phyloP scores from a whole-genome alignment of 2,113 vertebrate genomes.

The Salvelinus sp. region DNA sequence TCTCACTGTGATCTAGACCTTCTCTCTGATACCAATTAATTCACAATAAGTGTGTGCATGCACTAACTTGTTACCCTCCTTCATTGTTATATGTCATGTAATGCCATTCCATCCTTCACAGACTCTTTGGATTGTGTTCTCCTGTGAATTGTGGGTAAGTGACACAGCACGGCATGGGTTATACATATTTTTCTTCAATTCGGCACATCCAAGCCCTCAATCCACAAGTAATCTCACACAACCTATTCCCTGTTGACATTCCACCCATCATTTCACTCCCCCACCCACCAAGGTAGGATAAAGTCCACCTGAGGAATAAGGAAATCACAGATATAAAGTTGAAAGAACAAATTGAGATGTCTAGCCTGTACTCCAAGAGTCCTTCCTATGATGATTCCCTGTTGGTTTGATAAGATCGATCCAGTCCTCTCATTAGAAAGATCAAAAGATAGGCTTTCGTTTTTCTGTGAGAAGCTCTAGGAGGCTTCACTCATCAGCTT shows the following conservation, averaged over 20 bases:
- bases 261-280: background rate
- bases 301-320: background rate
- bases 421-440: constrained; percentile 43
- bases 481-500: constrained; percentile 28
- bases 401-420: constrained; percentile 18
- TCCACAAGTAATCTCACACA: constrained; percentile 25
- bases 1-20: too few species aligned
- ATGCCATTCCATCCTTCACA: constrained; percentile 59
- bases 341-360: background rate
- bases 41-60: background rate
- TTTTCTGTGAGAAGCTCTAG: constrained; percentile 35
- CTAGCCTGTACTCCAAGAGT: background rate
- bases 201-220: constrained; percentile 24
- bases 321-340: background rate
- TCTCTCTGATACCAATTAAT: too few species aligned
- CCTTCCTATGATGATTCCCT: constrained; percentile 34
- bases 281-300: background rate
- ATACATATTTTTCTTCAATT: constrained; percentile 23
- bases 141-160: constrained; percentile 79
- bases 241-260: constrained; percentile 13
- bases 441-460: constrained; percentile 53
- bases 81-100: constrained; percentile 43
- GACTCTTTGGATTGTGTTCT: constrained; percentile 77
- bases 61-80: constrained; percentile 34
- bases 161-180: constrained; percentile 60